Base-by-base conservation (phyloP, 2,113 vertebrate genomes). In the Syngnathus scovelli region DNA sequence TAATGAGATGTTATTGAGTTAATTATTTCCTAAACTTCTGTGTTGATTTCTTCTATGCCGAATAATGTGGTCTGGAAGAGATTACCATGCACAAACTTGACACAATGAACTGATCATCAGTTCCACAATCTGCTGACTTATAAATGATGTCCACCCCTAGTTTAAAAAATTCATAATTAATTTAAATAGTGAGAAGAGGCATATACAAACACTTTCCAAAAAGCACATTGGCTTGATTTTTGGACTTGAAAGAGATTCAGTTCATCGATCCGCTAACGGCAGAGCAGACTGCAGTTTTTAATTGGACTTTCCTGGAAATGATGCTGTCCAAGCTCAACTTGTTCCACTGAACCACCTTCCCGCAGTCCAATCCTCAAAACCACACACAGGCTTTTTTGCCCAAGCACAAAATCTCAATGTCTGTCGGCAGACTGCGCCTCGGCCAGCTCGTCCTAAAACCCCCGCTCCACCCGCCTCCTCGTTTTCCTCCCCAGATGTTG, bases 401-500 rank as follows among this genome's bases (percentile, higher is more conserved):
- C 27, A 33, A 23, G 18, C 43, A 38, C 41, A 33, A 58, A 10
- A 70, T 67, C 66, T 60, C 49, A 55, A 21, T 55, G 18, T 68
- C 62, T 67, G 37, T 61, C 52, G 56, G 56, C 64, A 71, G 43
- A 43, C 27, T 58, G 54, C 39, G 54, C 27, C 66, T 74, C 19
- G 64, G 60, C 68, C 68, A 65, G 71, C 73, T 75, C 70, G 68
- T 13, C 60, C 13, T 6, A 54, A n/a, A 61, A 39, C 19, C n/a
- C 18, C 39, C 21, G 11, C 54, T 27, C 4, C 4, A 33, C 54
- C 10, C 12, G 12, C 23, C 18, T 33, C 13, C 41, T 41, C 58
- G 52, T 54, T 68, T 68, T 52, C 70, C 66, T 68, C 63, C 71
- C 74, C 73, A 72, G 74, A 80, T 81, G 81, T 80, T 70, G 68